These are phyloP conservation scores for Crenuchus spilurus DNA, from an alignment of 2,797 vertebrate genomes.

Conservation along the genomic window DNA sequence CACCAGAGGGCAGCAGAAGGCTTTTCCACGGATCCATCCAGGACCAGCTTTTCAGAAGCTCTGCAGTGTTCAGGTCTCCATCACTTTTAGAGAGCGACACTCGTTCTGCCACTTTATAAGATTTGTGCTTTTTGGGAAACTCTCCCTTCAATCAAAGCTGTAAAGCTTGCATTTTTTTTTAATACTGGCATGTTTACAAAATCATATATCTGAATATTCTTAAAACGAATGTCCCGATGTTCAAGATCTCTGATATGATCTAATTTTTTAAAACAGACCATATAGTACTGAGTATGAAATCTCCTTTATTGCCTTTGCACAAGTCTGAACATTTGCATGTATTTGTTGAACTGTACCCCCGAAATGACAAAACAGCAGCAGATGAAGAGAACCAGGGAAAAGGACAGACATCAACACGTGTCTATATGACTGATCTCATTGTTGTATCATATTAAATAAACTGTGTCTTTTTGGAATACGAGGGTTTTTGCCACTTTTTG, in stretches of 20 bases:
- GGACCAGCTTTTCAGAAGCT: background rate
- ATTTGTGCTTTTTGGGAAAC: slow-evolving; percentile 5
- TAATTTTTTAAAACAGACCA: slow-evolving; percentile 12
- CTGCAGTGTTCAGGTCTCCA: slow-evolving; percentile 12
- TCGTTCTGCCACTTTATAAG: background rate
- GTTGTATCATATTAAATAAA: slow-evolving; percentile 83
- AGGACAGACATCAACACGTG: slow-evolving; percentile 55
- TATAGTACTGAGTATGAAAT: slow-evolving; percentile 52
- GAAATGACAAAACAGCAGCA: slow-evolving; percentile 52
- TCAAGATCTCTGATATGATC: slow-evolving; percentile 24
- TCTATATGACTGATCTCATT: slow-evolving; percentile 70
- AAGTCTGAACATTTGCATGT: slow-evolving; percentile 70
- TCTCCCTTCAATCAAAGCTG: slow-evolving; percentile 29
- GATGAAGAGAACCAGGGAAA: slow-evolving; percentile 51
- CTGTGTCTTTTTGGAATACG: slow-evolving; percentile 70
- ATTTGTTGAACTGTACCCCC: slow-evolving; percentile 68
- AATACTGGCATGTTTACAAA: slow-evolving; percentile 40
- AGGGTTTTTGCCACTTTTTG: background rate
- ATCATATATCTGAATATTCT: slow-evolving; percentile 34
- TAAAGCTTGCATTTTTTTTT: slow-evolving; percentile 63
- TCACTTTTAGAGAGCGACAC: background rate
- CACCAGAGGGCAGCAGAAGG: slow-evolving; percentile 69
- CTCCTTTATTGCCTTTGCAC: slow-evolving; percentile 54
- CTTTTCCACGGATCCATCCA: slow-evolving; percentile 29
- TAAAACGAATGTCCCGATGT: slow-evolving; percentile 40